phyloP scores from a whole-genome alignment of 2,797 vertebrate species.

The Hylomyscus alleni region DNA sequence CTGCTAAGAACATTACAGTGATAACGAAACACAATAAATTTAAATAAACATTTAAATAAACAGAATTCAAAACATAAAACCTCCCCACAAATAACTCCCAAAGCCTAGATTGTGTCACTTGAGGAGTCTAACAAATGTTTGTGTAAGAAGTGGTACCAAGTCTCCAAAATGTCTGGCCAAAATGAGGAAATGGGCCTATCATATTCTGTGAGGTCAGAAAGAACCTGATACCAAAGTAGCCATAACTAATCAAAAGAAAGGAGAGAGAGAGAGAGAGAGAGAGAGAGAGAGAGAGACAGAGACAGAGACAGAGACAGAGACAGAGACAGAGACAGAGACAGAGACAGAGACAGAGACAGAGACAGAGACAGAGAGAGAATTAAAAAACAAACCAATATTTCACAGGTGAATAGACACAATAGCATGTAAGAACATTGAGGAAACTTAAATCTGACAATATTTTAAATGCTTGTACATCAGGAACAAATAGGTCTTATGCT shows the following conservation, averaged over 20 bases:
- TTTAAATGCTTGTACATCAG: neutral
- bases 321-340: too few relatives aligned
- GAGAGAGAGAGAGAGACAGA: neutral
- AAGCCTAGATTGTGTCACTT: neutral
- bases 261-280: neutral
- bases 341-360: too few relatives aligned
- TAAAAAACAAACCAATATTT: neutral
- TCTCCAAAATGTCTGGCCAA: neutral
- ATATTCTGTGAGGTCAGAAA: neutral
- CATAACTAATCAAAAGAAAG: neutral
- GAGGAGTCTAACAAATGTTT: constrained; percentile 21
- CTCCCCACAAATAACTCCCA: neutral
- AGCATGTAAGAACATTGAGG: neutral
- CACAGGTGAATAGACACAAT: neutral
- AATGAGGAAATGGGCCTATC: neutral
- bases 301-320: neutral
- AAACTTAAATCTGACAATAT: constrained; percentile 2
- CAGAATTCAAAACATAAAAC: constrained; percentile 37
- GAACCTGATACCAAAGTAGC: neutral
- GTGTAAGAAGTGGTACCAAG: neutral
- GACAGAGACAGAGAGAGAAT: neutral
- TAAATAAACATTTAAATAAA: neutral
- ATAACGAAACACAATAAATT: neutral
- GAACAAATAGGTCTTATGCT: constrained; percentile 3
- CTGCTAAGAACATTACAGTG: neutral